These are phyloP conservation scores for Microctenopoma stevenorrisi DNA, from an alignment of 2,797 vertebrate species.

Conservation along the genomic window DNA sequence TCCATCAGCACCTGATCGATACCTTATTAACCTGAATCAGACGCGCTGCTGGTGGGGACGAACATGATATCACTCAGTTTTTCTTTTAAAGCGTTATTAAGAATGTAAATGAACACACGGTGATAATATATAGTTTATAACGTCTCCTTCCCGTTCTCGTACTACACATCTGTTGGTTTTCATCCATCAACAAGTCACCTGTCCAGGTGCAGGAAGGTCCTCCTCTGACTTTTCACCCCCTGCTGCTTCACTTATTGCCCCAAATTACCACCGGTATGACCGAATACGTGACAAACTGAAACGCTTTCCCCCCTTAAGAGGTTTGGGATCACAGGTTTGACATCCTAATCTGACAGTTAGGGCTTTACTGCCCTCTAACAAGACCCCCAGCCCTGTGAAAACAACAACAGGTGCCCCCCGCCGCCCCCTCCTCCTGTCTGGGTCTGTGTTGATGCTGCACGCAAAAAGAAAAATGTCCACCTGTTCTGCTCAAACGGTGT, in stretches of 20 bases:
- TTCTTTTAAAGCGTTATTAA: no score
- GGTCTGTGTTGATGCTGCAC: conserved; percentile 1
- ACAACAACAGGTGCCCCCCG: conserved; percentile 46
- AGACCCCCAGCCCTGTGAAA: conserved; percentile 41
- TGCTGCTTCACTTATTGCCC: conserved; percentile 21
- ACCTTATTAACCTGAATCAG: conserved; percentile 43
- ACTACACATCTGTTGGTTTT: no score
- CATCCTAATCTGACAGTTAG: conserved; percentile 57
- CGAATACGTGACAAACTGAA: conserved; percentile 36
- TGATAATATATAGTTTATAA: no score
- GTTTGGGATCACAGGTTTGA: conserved; percentile 35
- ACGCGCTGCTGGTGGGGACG: neutral
- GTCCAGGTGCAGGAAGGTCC: neutral
- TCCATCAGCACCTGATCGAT: conserved; percentile 44
- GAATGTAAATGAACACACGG: no score
- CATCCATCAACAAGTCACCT: neutral
- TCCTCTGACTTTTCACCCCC: neutral
- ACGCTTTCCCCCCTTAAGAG: conserved; percentile 29
- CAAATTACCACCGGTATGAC: conserved; percentile 23
- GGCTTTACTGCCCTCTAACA: conserved; percentile 44
- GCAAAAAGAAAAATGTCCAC: conserved; percentile 57
- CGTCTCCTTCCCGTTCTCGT: no score
- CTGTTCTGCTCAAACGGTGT: conserved; percentile 54
- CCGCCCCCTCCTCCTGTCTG: neutral
- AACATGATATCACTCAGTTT: accelerated